Evolutionary conservation across 2,888 invertebrate genomes (phyloP), one percentile per base, ranked within the genome.

Genomic region (Gisinianus flammeolus): DNA sequence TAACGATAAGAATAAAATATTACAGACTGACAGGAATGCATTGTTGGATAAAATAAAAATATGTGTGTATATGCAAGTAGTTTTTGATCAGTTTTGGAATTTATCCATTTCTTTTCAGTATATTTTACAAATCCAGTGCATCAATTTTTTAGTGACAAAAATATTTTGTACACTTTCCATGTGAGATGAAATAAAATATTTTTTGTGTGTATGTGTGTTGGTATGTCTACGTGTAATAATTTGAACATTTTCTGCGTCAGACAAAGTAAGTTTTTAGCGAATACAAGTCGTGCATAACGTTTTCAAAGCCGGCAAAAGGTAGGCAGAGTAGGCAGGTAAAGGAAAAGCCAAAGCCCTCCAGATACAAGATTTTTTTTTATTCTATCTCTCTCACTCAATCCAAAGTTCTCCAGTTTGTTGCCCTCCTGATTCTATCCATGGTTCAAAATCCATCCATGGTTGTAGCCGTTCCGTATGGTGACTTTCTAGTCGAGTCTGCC

Each of bases 281-380:
- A 24, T 58, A 44, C 44, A 44, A 58, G 58, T 62, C 22, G 22
- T 22, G 62, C 62, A 62, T 62, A 62, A 62, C 62, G 62, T 28
- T 24, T 62, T 26, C 16, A 62, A 2, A 26, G 24, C 24, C 16
- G 10, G 62, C 2, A 62, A 26, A 62, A 12, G 16, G 28, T 19
- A 44, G 44, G 19, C 44, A 44, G 26, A 62, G 62, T 16, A 16
- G n/a, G 67, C 31, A 33, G 33, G 67, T 67, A 35, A 22, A 33
- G 30, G 75, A 70, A 62, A 75, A 79, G 79, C 68, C 75, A 79
- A 76, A 79, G 79, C 79, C 79, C 79, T 76, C 79, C 75, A 74
- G 79, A 78, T 74, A 78, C 52, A 78, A 58, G 74, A 74, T 78
- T 78, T 78, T 71, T 58, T 76, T 52, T 56, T 10, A 44, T 30